Base-by-base conservation (phyloP, 1,140 invertebrate species). In the Gryllus bimaculatus region DNA sequence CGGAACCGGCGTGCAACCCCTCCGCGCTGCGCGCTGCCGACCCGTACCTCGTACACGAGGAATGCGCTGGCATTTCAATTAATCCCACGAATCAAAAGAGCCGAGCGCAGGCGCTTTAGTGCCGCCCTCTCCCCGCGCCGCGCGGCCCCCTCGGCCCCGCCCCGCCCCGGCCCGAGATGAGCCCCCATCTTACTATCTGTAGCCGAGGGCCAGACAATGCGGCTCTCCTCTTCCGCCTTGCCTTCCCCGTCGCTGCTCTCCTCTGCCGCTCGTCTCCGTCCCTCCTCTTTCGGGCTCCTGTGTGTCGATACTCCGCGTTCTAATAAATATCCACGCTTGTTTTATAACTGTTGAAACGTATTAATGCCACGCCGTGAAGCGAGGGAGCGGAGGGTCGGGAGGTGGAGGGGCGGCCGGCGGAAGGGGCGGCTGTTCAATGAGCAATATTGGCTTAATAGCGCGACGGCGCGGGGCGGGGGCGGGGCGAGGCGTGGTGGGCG, bases 71-170 rank as follows among this genome's bases (percentile, higher is more conserved):
- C 75, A 79, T 79, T 79, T 79, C 78, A 79, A 79, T 79, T 79
- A 79, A 79, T 79, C 74, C 47, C 78, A 73, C 73, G 78, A 79
- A 79, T 79, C 78, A 79, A 79, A 79, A 79, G 78, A 79, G 76
- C 47, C 76, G 48, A 77, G 76, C 48, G 76, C 76, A 48, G n/a
- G 48, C 48, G 76, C 76, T 77, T 77, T 77, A n/a, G 76, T 76
- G 47, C 47, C 13, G n/a, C 78, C 73, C 74, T 48, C 74, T 54
- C 74, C 78, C 47, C 78, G 26, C 26, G 26, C 26, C 26, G 1
- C n/a, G n/a, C n/a, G n/a, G n/a, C n/a, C n/a, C n/a, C 54, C 54
- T 7, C 54, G 2, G 18, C 18, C 54, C 54, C 54, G 54, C 54
- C 10, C 54, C 54, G 54, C 54, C 54, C 54, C 54, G 10, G 54